A percentile compares a stretch with the other conserved stretches of the same genome.
These are phyloP conservation scores for Panopea generosa DNA, from an alignment of 2,888 invertebrate species.

Conservation along the genomic window DNA sequence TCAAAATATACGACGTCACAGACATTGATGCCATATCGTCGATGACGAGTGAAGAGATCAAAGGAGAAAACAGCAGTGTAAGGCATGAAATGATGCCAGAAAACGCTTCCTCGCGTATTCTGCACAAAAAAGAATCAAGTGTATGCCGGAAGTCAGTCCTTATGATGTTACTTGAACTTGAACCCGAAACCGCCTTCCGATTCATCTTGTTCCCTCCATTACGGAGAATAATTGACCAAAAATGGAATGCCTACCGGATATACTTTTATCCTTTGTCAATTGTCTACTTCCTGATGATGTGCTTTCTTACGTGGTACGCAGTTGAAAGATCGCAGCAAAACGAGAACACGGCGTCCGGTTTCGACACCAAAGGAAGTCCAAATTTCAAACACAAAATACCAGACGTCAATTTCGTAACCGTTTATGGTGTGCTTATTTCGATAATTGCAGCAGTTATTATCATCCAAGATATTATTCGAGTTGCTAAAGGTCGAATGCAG, in stretches of 20 bases:
- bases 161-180: slow-evolving; percentile 67
- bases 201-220: slow-evolving; percentile 65
- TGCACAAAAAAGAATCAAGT: background rate
- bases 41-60: slow-evolving; percentile 22
- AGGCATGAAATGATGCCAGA: background rate
- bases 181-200: slow-evolving; percentile 63
- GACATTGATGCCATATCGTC: slow-evolving; percentile 73
- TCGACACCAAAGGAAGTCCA: slow-evolving; percentile 23
- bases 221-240: slow-evolving; percentile 61
- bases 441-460: slow-evolving; percentile 51
- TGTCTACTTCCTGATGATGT: slow-evolving; percentile 62
- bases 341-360: slow-evolving; percentile 22
- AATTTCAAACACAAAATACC: slow-evolving; percentile 32
- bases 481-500: slow-evolving; percentile 33
- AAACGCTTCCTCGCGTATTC: background rate
- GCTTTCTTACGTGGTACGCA: slow-evolving; percentile 58
- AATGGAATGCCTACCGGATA: slow-evolving; percentile 64
- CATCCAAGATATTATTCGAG: slow-evolving; percentile 35
- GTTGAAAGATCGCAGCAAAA: slow-evolving; percentile 38
- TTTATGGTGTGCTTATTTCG: slow-evolving; percentile 40
- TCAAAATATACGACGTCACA: slow-evolving; percentile 74
- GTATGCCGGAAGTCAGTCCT: slow-evolving; percentile 52
- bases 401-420: slow-evolving; percentile 34
- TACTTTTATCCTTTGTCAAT: slow-evolving; percentile 64
- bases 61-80: slow-evolving; percentile 5